Evolutionary conservation across 2,797 vertebrate genomes (phyloP).

Genomic region (Mus caroli): DNA sequence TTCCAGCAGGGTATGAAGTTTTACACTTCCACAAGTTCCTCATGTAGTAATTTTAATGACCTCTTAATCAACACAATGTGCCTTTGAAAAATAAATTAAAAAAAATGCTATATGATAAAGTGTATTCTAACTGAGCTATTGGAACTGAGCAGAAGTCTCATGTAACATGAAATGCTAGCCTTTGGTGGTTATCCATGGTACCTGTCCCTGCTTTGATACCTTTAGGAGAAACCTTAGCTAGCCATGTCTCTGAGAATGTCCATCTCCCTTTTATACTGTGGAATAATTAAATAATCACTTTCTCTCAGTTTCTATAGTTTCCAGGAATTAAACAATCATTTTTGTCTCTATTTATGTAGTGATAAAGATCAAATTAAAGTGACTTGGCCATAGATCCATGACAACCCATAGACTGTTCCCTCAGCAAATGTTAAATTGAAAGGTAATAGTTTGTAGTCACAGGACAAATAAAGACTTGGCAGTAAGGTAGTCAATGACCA

Average conservation of each 20-base stretch:
- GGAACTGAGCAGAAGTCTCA: constrained; percentile 38
- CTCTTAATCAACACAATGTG: constrained; percentile 37
- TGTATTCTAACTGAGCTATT: constrained; percentile 8
- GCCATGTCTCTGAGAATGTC: constrained; percentile 45
- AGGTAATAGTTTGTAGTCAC: not conserved
- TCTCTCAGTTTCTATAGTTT: constrained; percentile 65
- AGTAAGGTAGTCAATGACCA: not conserved
- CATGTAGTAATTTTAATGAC: constrained; percentile 47
- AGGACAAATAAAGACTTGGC: constrained; percentile 1
- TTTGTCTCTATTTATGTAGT: constrained; percentile 61
- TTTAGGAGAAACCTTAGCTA: constrained; percentile 28
- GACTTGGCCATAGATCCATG: constrained; percentile 8
- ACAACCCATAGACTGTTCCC: constrained; percentile 16
- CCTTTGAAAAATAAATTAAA: constrained; percentile 7
- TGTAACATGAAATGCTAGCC: not conserved
- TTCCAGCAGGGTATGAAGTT: constrained; percentile 51
- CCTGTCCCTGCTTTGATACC: not conserved
- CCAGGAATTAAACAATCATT: constrained; percentile 12
- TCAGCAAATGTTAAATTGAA: constrained; percentile 33
- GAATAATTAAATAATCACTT: constrained; percentile 31
- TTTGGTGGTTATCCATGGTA: constrained; percentile 52
- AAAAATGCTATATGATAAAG: constrained; percentile 2
- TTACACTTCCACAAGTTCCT: constrained; percentile 14
- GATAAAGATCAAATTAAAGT: constrained; percentile 23
- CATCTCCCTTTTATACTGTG: constrained; percentile 51